These are phyloP conservation scores for Protonemura montana DNA, from an alignment of 2,888 invertebrate species.

Conservation along the genomic window DNA sequence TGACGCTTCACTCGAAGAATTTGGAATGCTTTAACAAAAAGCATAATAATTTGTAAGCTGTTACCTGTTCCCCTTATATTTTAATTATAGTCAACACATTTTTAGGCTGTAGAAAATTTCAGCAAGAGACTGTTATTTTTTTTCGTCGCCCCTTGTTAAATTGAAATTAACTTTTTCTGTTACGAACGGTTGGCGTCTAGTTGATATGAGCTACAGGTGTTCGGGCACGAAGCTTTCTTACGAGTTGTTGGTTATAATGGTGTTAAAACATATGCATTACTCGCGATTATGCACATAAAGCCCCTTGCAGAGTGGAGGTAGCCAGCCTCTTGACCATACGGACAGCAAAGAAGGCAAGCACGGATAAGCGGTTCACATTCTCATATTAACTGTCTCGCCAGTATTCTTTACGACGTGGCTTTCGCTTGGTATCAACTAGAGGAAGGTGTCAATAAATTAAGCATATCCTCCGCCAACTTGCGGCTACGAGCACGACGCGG, in stretches of 20 bases:
- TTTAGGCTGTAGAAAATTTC: background rate
- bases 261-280: background rate
- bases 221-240: background rate
- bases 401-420: conserved; percentile 21
- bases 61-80: background rate
- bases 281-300: background rate
- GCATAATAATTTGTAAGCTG: conserved; percentile 7
- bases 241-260: background rate
- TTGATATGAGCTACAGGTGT: background rate
- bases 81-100: conserved; percentile 12
- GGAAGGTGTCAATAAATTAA: conserved; percentile 36
- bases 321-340: background rate
- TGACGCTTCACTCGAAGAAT: conserved; percentile 25
- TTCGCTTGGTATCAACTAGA: background rate
- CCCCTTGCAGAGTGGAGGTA: background rate
- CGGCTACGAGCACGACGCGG: background rate
- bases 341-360: background rate
- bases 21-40: conserved; percentile 15
- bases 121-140: background rate
- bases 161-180: background rate
- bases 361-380: conserved; percentile 12
- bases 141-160: background rate
- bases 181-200: background rate
- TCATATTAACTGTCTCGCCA: conserved; percentile 9
- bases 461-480: background rate